These are phyloP conservation scores for Poeciliopsis turrubarensis DNA, from an alignment of 2,113 vertebrate genomes.

Conservation along the genomic window DNA sequence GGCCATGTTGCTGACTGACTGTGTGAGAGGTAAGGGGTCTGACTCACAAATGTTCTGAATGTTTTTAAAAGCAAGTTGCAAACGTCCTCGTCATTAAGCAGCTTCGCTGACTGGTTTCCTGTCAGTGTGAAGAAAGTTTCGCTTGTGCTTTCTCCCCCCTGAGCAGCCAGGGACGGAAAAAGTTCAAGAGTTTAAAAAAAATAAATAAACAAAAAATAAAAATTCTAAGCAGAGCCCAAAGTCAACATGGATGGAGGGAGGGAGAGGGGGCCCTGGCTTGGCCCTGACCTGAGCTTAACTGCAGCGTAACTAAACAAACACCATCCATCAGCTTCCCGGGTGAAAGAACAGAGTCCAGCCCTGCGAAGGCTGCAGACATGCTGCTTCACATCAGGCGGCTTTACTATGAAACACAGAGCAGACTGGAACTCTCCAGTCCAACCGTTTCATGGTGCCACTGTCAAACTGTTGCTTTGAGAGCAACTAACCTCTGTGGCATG, in stretches of 20 bases:
- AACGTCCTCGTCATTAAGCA: constrained; percentile 41
- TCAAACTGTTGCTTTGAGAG: constrained; percentile 48
- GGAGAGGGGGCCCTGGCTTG: constrained; percentile 52
- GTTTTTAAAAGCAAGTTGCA: background rate
- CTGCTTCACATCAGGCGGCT: constrained; percentile 37
- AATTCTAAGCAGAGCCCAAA: constrained; percentile 63
- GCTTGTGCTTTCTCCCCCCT: constrained; percentile 44
- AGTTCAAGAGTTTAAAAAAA: constrained; percentile 21
- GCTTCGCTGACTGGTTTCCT: constrained; percentile 46
- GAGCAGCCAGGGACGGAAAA: constrained; percentile 62
- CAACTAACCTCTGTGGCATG: constrained; percentile 35
- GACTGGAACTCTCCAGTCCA: constrained; percentile 39
- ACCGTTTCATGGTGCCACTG: constrained; percentile 50
- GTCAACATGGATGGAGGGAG: constrained; percentile 64
- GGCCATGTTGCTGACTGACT: constrained; percentile 79
- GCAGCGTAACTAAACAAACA: constrained; percentile 75
- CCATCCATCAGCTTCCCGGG: constrained; percentile 73
- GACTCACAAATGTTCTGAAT: background rate
- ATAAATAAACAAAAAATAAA: constrained; percentile 24
- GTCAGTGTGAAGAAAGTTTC: constrained; percentile 54
- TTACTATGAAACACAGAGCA: constrained; percentile 21
- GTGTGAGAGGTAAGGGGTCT: constrained; percentile 85
- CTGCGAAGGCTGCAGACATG: constrained; percentile 37
- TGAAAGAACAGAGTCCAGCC: constrained; percentile 72
- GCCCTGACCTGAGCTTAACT: constrained; percentile 43